Conservation (phyloP, 2,888 invertebrate species). For the Altica lythri region DNA sequence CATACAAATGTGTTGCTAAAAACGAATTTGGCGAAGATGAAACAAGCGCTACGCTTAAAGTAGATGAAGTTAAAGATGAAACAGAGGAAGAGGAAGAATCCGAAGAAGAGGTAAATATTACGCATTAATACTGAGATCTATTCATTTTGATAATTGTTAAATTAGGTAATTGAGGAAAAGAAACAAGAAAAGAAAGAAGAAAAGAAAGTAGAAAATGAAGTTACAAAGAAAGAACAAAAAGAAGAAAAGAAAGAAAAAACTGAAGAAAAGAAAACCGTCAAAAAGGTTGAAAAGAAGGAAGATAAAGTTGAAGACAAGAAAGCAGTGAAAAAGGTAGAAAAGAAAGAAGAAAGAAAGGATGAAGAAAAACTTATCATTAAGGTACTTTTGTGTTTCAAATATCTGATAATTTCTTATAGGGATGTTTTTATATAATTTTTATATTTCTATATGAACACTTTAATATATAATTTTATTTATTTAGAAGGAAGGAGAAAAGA, state of each 20-base stretch:
- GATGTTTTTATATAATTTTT: conserved; percentile 5
- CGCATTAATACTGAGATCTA: neutral
- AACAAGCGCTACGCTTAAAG: conserved; percentile 81
- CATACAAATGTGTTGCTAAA: conserved; percentile 82
- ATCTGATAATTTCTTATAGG: neutral
- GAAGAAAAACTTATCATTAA: conserved; percentile 39
- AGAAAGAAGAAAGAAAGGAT: conserved; percentile 46
- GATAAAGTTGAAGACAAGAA: conserved; percentile 51
- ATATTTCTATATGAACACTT: neutral
- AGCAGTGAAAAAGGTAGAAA: conserved; percentile 47
- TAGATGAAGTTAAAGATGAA: conserved; percentile 62
- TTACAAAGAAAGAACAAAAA: conserved; percentile 50
- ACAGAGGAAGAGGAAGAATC: conserved; percentile 50
- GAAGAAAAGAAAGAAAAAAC: conserved; percentile 45
- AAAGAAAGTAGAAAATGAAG: conserved; percentile 48
- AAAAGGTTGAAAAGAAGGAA: conserved; percentile 46
- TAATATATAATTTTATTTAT: neutral
- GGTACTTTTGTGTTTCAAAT: conserved; percentile 21
- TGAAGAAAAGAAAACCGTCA: conserved; percentile 51
- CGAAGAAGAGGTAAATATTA: conserved; percentile 38
- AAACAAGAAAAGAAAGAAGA: conserved; percentile 50
- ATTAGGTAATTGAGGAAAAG: conserved; percentile 34
- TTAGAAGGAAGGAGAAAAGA: conserved; percentile 50
- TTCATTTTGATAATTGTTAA: conserved; percentile 26
- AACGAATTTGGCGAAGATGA: conserved; percentile 93